Evolutionary conservation across 1,140 invertebrate species (phyloP), one percentile per base, ranked within the genome.

Genomic region (Macrosteles quadrilineatus): DNA sequence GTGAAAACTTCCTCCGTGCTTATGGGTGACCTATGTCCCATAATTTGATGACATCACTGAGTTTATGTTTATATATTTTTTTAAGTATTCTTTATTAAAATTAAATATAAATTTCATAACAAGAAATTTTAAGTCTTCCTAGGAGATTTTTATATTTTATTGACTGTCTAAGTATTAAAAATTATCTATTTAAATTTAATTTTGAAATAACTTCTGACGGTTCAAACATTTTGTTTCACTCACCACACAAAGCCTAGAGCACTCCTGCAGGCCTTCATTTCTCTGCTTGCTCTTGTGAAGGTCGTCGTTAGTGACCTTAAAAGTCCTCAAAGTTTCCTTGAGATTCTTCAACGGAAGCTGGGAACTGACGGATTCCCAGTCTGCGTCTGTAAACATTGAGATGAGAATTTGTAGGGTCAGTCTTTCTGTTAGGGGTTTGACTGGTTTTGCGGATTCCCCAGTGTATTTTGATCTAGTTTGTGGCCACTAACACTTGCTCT

Each of bases 211-310:
- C n/a, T n/a, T n/a, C n/a, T n/a, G n/a, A n/a, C n/a, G n/a, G n/a
- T n/a, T n/a, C n/a, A n/a, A n/a, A n/a, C n/a, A n/a, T n/a, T n/a
- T n/a, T n/a, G n/a, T n/a, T 4, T n/a, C 19, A 57, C 53, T 62
- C 19, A 69, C 67, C 53, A 59, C 67, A 43, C 67, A 59, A 19
- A 69, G 30, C 53, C 53, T 69, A 2, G 47, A 40, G 25, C 67
- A 69, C 27, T 69, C 67, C 25, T 69, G 53, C 31, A 79, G 73
- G 47, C 67, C 67, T 40, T 81, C 79, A 21, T 80, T 79, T 73
- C 78, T 81, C 14, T 75, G 74, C 68, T 80, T 73, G 4, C 17
- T 17, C 50, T 71, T 82, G 73, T 78, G 81, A 67, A 78, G 76
- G 14, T 76, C 76, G 57, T 81, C 76, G 59, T 80, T 75, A 9